These are phyloP conservation scores for Ophion ellenae DNA, from an alignment of 2,888 invertebrate species.

Conservation along the genomic window DNA sequence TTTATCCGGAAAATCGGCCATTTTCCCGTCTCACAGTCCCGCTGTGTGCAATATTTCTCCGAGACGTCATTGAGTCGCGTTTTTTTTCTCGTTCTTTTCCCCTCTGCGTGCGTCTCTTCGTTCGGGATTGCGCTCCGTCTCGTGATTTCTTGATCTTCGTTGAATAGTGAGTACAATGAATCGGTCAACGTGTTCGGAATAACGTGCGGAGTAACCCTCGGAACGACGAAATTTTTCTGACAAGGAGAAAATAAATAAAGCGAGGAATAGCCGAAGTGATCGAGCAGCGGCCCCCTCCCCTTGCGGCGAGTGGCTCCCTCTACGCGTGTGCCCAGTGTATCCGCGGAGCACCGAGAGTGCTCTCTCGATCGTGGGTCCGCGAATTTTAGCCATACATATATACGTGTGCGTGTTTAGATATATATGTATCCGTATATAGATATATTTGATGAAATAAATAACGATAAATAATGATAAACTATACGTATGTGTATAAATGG, in stretches of 20 bases:
- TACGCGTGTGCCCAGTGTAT: slow-evolving; percentile 27
- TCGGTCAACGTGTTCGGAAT: slow-evolving; percentile 60
- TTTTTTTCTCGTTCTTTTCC: not conserved
- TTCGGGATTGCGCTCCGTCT: slow-evolving; percentile 15
- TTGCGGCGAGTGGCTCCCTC: slow-evolving; percentile 34
- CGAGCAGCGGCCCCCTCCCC: not conserved
- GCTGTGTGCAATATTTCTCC: slow-evolving; percentile 9
- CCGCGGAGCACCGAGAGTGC: slow-evolving; percentile 4
- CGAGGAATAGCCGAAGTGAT: slow-evolving; percentile 11
- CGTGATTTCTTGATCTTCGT: not conserved
- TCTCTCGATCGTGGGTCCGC: slow-evolving; percentile 31
- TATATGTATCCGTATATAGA: slow-evolving; percentile 13
- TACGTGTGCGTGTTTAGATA: not conserved
- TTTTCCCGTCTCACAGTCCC: not conserved
- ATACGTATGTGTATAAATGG: slow-evolving; percentile 1
- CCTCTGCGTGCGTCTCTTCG: slow-evolving; percentile 26
- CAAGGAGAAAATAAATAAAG: slow-evolving; percentile 34
- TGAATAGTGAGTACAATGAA: slow-evolving; percentile 7
- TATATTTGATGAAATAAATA: not conserved
- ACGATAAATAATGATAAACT: not conserved
- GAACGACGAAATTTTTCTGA: slow-evolving; percentile 32
- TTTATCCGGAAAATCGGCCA: slow-evolving; percentile 11
- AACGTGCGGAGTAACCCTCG: slow-evolving; percentile 24
- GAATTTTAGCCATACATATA: slow-evolving; percentile 20
- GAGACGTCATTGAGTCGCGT: slow-evolving; percentile 39